Base-by-base conservation (phyloP, 2,797 vertebrate species). In the Peromyscus nudipes region DNA sequence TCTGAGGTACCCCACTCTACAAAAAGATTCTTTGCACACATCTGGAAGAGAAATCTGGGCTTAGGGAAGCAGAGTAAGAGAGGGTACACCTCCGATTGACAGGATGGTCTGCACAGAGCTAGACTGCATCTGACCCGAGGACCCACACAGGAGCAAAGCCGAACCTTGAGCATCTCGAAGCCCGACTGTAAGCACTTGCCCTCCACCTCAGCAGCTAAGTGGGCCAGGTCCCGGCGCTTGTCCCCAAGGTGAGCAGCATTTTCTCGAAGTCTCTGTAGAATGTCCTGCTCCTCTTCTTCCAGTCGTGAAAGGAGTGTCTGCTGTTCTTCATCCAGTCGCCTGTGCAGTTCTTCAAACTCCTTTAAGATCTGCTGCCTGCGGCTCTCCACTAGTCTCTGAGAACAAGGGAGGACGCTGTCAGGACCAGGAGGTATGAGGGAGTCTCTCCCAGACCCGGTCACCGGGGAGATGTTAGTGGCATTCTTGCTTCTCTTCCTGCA, bases 281-380 rank as follows among this genome's bases (percentile, higher is more conserved):
- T 99, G 43, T 99, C 98, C 0, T 99, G 98, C 91, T 99, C 99
- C 97, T 99, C 99, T 0, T 99, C 99, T 98, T 99, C 99, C 97
- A 99, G 99, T 88, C 99, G 99, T 80, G 99, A 99, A 96, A 99
- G 99, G 96, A 99, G 98, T 73, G 99, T 97, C 97, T 99, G 99
- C 98, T 99, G 99, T 92, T 99, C 99, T 96, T 99, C 99, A 95
- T 99, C 99, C 80, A 99, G 98, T 92, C 99, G 98, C 98, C 99
- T 99, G 96, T 99, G 99, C 89, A 99, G 98, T 98, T 99, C 99
- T 64, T 99, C 99, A 97, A 99, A 99, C 98, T 99, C 99, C 86
- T 98, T 99, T 89, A 99, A 98, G 10, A 99, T 99, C 62, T 99
- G 99, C 87, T 99, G 99, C 95, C 99, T 99, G 81, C 99, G 99